phyloP scores from a whole-genome alignment of 2,888 invertebrate species.

The Clistopyga incitator region DNA sequence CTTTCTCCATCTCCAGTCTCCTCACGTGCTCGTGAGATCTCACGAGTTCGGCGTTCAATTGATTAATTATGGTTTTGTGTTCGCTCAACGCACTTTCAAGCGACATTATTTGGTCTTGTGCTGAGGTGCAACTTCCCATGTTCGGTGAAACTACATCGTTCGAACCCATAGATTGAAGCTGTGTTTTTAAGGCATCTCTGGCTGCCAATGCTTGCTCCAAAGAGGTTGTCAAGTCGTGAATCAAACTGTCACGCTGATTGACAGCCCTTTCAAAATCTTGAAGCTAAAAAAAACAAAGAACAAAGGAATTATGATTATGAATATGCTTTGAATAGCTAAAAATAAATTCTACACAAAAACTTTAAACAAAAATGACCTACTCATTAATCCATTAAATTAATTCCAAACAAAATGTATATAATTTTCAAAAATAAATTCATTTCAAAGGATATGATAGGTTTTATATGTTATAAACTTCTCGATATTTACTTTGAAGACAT shows the following conservation, averaged over 20 bases:
- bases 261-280: conserved; percentile 90
- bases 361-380: not conserved
- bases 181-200: conserved; percentile 87
- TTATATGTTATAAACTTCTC: not conserved
- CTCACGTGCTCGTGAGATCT: conserved; percentile 74
- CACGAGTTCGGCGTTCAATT: conserved; percentile 73
- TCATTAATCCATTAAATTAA: not conserved
- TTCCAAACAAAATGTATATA: no score
- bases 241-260: conserved; percentile 89
- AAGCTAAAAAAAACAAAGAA: conserved; percentile 84
- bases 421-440: no score
- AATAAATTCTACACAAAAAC: not conserved
- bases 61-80: conserved; percentile 72
- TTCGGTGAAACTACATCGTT: conserved; percentile 64
- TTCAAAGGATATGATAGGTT: no score
- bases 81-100: conserved; percentile 73
- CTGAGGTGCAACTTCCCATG: conserved; percentile 53
- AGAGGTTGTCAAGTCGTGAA: conserved; percentile 89
- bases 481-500: not conserved
- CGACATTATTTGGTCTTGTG: conserved; percentile 75
- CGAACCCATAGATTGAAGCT: conserved; percentile 87
- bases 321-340: not conserved
- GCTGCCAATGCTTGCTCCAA: conserved; percentile 88
- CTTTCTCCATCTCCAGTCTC: conserved; percentile 87
- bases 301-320: not conserved